phyloP scores from a whole-genome alignment of 2,888 invertebrate genomes.

The Noctua janthe region DNA sequence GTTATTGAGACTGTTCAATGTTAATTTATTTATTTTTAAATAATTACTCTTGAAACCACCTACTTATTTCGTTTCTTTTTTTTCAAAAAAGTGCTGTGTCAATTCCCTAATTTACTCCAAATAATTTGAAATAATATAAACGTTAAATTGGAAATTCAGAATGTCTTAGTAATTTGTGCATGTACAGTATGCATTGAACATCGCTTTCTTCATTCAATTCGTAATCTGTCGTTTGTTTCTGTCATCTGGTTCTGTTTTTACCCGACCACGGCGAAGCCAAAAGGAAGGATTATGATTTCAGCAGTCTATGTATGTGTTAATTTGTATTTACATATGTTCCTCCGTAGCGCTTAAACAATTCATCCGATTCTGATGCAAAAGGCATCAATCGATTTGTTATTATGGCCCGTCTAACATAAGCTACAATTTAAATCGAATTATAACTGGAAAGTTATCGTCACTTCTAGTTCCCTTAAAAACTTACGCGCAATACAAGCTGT shows the following conservation, averaged over 20 bases:
- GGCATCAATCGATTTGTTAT: no score
- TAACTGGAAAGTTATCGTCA: background rate
- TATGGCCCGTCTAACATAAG: no score
- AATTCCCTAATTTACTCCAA: background rate
- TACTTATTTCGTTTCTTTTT: background rate
- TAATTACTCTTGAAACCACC: constrained; percentile 50
- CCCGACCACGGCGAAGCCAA: no score
- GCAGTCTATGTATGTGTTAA: no score
- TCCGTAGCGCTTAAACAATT: no score
- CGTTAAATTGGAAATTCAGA: background rate
- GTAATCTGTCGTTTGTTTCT: background rate
- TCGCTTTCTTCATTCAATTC: background rate
- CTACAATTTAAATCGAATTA: background rate
- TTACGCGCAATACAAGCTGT: background rate
- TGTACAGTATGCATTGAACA: background rate
- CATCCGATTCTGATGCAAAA: no score
- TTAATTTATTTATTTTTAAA: constrained; percentile 37
- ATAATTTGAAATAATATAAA: background rate
- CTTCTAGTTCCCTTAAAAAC: background rate
- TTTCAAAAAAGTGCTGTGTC: background rate
- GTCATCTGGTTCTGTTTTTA: background rate
- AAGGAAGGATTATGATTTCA: no score
- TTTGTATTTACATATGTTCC: no score
- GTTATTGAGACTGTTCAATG: constrained; percentile 67
- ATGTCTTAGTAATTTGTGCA: background rate